Percentiles rank a stretch among this genome's conserved stretches.
Conservation (phyloP, 2,888 invertebrate species). For the Euplexia lucipara region DNA sequence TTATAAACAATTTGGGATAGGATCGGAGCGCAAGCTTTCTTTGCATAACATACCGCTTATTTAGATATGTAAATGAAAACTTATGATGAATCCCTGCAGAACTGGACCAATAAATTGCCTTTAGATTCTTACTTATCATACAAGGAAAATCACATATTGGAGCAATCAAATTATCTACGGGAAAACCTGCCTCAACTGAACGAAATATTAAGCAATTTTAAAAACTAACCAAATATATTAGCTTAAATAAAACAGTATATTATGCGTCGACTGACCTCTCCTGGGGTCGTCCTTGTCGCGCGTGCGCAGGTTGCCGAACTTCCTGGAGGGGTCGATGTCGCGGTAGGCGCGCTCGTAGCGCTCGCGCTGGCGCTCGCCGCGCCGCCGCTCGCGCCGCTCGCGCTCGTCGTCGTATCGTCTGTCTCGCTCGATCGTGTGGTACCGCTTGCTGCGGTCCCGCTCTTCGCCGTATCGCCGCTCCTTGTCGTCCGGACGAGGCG, state of each 20-base stretch:
- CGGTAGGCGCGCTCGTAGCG: slow-evolving; percentile 78
- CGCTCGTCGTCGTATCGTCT: slow-evolving; percentile 76
- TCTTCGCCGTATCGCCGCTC: slow-evolving; percentile 78
- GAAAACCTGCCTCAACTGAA: not conserved
- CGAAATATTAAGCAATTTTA: not conserved
- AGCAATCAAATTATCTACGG: not conserved
- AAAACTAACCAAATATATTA: too few species aligned
- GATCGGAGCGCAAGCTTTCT: slow-evolving; percentile 19
- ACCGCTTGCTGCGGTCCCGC: slow-evolving; percentile 75
- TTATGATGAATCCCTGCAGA: not conserved
- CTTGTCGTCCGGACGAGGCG: slow-evolving; percentile 83
- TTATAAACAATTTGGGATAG: slow-evolving; percentile 26
- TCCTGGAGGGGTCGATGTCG: slow-evolving; percentile 83
- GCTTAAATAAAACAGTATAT: not conserved
- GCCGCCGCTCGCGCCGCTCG: slow-evolving; percentile 70
- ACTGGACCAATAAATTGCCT: not conserved
- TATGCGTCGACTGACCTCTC: slow-evolving; percentile 72
- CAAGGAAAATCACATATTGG: not conserved
- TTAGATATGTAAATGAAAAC: not conserved
- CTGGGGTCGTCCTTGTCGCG: slow-evolving; percentile 75
- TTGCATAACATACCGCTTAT: slow-evolving; percentile 18
- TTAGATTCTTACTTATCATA: not conserved
- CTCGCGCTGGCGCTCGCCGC: slow-evolving; percentile 71
- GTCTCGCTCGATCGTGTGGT: slow-evolving; percentile 80
- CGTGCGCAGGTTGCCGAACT: slow-evolving; percentile 79